Base-by-base conservation (phyloP, 2,113 vertebrate genomes). In the Proteles cristata region DNA sequence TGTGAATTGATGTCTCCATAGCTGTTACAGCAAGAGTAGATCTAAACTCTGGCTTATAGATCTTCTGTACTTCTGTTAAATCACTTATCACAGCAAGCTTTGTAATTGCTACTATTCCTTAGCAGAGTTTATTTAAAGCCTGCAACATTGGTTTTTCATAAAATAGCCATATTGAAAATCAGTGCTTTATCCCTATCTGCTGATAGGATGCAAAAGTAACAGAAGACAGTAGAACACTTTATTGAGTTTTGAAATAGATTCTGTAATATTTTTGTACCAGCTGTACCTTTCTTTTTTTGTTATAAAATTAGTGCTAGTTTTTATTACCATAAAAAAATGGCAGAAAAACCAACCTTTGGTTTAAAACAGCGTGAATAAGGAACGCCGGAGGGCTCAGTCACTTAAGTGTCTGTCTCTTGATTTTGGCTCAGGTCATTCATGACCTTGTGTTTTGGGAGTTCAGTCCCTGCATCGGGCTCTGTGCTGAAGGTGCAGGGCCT, bases 341-440 rank as follows among this genome's bases (percentile, higher is more conserved):
- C n/a, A 50, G 11, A 55, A 76, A 93, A 53, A 61, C 73, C 45
- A 88, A 12, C 7, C 43, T 92, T 53, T 85, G 26, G n/a, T 92
- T 94, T 96, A 80, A 96, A 93, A 90, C 89, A 92, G 92, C 89
- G n/a, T 65, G 33, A 74, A 58, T 66, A 58, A 76, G 58, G 21
- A 61, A 61, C 2, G 21, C 58, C 21, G 19, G 21, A 17, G 58
- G 19, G 58, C 21, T 23, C 58, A 61, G 21, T 61, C 21, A 61
- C 21, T 61, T 61, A 61, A 61, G 58, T 23, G 21, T 61, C 21
- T 8, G 8, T 61, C 58, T 61, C 21, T 61, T 61, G 58, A 61
- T 61, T 61, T 61, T 21, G 58, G 58, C 58, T 61, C 21, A 61
- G 58, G 7, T 58, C 21, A 61, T 61, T 21, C 58, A 61, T 61